These are phyloP conservation scores for Circaetus gallicus DNA, from an alignment of 2,113 vertebrate genomes.

Conservation along the genomic window DNA sequence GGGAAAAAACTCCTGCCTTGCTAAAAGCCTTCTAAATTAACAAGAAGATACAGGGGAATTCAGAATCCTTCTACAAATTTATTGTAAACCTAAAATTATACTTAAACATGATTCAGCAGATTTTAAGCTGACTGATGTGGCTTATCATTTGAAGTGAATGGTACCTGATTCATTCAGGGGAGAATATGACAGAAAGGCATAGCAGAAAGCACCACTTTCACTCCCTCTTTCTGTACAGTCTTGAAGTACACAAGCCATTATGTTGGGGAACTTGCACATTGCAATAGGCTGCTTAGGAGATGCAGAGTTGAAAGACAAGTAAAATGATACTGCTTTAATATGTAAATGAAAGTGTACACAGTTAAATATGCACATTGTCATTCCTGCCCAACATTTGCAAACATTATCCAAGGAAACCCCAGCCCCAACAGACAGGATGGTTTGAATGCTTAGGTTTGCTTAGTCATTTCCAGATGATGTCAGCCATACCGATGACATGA, in stretches of 20 bases:
- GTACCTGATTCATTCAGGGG: neutral
- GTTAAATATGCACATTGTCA: neutral
- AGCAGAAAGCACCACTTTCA: neutral
- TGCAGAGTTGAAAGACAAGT: neutral
- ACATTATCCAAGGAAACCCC: neutral
- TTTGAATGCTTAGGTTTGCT: neutral
- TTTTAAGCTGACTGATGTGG: constrained; percentile 2
- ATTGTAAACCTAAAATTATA: neutral
- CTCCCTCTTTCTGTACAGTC: neutral
- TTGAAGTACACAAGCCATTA: neutral
- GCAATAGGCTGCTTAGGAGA: neutral
- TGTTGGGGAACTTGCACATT: neutral
- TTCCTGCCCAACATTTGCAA: neutral
- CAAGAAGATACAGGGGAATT: neutral
- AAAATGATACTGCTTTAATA: neutral
- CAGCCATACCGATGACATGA: neutral
- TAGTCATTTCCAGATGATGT: constrained; percentile 3
- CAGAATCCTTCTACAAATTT: neutral
- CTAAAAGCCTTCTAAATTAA: neutral
- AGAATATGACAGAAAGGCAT: neutral
- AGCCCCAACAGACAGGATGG: neutral
- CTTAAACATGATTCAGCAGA: neutral
- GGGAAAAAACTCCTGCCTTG: neutral
- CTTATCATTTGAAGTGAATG: neutral
- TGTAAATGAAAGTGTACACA: neutral